Evolutionary conservation across 2,797 vertebrate species (phyloP).

Genomic region (Iguana delicatissima): DNA sequence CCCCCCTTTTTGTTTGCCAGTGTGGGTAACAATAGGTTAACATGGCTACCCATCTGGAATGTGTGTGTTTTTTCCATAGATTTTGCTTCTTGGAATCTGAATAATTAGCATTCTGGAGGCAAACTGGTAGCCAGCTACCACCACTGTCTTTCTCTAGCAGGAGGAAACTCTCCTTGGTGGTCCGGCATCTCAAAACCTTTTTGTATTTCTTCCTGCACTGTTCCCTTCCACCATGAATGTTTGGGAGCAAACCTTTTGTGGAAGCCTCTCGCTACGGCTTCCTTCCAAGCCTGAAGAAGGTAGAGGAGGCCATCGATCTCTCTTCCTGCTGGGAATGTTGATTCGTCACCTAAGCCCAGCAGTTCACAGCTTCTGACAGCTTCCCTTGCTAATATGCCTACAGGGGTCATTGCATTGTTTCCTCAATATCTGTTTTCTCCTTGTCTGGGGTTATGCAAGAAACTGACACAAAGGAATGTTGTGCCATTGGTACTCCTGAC

Average conservation of each 20-base stretch:
- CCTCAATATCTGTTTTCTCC: slow-evolving; percentile 35
- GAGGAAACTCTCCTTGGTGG: neutral
- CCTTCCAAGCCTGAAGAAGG: neutral
- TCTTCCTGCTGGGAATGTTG: neutral
- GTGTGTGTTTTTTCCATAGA: too few species aligned
- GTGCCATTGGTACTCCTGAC: slow-evolving; percentile 57
- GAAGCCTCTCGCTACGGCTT: neutral
- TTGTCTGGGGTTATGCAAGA: slow-evolving; percentile 19
- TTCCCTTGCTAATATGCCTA: slow-evolving; percentile 7
- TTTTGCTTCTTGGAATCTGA: neutral
- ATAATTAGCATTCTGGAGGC: neutral
- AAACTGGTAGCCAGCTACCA: too few species aligned
- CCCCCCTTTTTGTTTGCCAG: too few species aligned
- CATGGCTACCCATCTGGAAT: neutral
- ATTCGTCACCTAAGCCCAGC: slow-evolving; percentile 12
- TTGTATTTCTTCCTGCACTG: neutral
- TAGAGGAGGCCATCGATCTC: neutral
- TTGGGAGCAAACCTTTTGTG: neutral
- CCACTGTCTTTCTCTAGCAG: neutral
- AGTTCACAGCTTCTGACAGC: neutral
- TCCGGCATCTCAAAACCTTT: neutral
- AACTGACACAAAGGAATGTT: slow-evolving; percentile 25
- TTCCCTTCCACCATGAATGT: neutral
- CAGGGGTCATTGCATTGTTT: slow-evolving; percentile 14
- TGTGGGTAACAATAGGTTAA: neutral